Percentiles rank a stretch among this genome's conserved stretches.
These are phyloP conservation scores for Ameiurus melas DNA, from an alignment of 2,113 vertebrate genomes.

Conservation along the genomic window DNA sequence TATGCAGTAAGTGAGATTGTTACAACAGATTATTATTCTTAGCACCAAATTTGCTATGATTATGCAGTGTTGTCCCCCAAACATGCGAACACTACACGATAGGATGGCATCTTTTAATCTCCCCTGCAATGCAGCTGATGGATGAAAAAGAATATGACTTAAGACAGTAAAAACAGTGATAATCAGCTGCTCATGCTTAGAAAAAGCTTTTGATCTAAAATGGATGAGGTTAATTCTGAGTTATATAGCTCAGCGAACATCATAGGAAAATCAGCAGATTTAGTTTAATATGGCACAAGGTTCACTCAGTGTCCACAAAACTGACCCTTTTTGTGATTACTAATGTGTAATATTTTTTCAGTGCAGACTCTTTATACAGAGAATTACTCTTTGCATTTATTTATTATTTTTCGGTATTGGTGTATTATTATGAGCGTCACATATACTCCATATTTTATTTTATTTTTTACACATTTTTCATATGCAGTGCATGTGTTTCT, in stretches of 20 bases:
- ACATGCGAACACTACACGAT: conserved; percentile 62
- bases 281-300: not conserved
- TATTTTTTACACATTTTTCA: not conserved
- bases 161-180: conserved; percentile 65
- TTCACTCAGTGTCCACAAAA: not conserved
- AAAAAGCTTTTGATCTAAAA: not conserved
- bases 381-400: not conserved
- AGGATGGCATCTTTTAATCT: conserved; percentile 63
- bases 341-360: not conserved
- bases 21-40: conserved; percentile 72
- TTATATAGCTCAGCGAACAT: not conserved
- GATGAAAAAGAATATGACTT: conserved; percentile 68
- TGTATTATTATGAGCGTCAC: not conserved
- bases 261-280: not conserved
- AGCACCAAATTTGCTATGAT: conserved; percentile 69
- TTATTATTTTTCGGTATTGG: not conserved
- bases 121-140: conserved; percentile 71
- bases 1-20: conserved; percentile 67
- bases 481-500: not conserved
- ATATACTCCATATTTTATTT: not conserved
- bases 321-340: not conserved
- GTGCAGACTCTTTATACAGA: not conserved
- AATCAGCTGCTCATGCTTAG: conserved; percentile 69
- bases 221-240: not conserved
- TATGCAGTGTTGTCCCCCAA: conserved; percentile 65